Base-by-base conservation (phyloP, 2,888 invertebrate species). In the Dasysyrphus albostriatus region DNA sequence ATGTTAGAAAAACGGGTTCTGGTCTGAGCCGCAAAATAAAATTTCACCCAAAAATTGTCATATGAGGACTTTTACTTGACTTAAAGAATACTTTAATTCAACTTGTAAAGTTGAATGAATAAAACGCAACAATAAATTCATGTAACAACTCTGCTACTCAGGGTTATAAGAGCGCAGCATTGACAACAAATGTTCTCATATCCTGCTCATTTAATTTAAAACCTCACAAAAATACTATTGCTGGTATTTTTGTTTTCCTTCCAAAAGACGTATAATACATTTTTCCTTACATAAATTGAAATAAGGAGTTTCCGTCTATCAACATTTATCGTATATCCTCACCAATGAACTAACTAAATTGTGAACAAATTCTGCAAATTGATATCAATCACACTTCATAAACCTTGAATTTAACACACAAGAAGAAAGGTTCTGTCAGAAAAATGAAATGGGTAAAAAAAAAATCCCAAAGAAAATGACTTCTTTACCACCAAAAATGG, bases 361-460 rank as follows among this genome's bases (percentile, higher is more conserved):
- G 59, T 76, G 47, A 78, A 32, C 34, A 72, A 83, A 83, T 75
- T 78, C 44, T 59, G 37, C 10, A 83, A 82, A 78, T 78, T 83
- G 78, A 59, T 65, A 79, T 83, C 83, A 83, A 87, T 87, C 83
- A 79, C 87, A 78, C 78, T 65, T 67, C 83, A 87, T 87, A 87
- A 83, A 83, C 44, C 75, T 56, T 37, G 78, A 88, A 80, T 88
- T 88, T 88, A 80, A 72, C 75, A 85, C 14, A 19, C 37, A 49
- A n/a, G n/a, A 51, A 67, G 59, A 51, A 56, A 74, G 39, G 65
- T 39, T 16, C 88, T 88, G 90, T 89, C 88, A 89, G 84, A 88
- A 87, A 88, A 89, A 87, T 82, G 70, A 78, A 77, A 77, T 84
- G 16, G 12, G 51, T 5, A 8, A 14, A 12, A 39, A 70, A 70